phyloP scores from a whole-genome alignment of 2,888 invertebrate genomes.

The Agonopterix subpropinquella region DNA sequence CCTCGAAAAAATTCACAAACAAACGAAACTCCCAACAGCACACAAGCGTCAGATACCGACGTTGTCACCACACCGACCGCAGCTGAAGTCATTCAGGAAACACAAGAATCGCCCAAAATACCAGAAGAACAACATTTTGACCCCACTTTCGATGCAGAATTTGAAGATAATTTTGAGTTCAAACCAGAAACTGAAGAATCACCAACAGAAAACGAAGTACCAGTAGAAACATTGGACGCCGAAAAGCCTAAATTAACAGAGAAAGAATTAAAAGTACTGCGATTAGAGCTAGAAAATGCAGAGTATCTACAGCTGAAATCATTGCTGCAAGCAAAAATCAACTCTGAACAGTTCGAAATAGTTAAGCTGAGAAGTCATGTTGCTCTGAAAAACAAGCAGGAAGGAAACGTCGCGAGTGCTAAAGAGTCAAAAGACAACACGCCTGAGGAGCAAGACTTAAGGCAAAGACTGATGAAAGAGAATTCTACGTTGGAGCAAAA shows the following conservation, averaged over 20 bases:
- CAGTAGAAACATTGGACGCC: slow-evolving; percentile 24
- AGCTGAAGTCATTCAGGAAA: slow-evolving; percentile 17
- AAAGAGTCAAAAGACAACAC: slow-evolving; percentile 56
- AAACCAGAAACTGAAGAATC: slow-evolving; percentile 29
- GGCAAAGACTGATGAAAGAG: slow-evolving; percentile 71
- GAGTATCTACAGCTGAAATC: slow-evolving; percentile 81
- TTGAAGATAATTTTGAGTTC: slow-evolving; percentile 39
- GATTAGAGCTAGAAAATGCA: slow-evolving; percentile 80
- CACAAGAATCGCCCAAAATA: slow-evolving; percentile 16
- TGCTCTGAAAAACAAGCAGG: slow-evolving; percentile 65
- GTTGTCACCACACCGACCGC: slow-evolving; percentile 5
- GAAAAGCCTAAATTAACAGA: slow-evolving; percentile 74
- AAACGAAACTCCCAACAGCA: background rate
- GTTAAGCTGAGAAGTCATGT: slow-evolving; percentile 76
- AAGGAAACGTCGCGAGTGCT: slow-evolving; percentile 31
- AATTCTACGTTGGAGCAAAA: slow-evolving; percentile 82
- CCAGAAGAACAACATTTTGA: slow-evolving; percentile 18
- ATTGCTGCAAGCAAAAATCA: slow-evolving; percentile 80
- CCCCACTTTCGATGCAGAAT: slow-evolving; percentile 48
- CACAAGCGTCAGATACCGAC: background rate
- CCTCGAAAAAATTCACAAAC: slow-evolving; percentile 30
- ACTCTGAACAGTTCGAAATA: slow-evolving; percentile 84
- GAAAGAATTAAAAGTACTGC: slow-evolving; percentile 72
- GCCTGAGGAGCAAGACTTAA: slow-evolving; percentile 56
- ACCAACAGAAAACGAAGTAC: slow-evolving; percentile 21